phyloP scores from a whole-genome alignment of 2,888 invertebrate species.

The Seira ritae region DNA sequence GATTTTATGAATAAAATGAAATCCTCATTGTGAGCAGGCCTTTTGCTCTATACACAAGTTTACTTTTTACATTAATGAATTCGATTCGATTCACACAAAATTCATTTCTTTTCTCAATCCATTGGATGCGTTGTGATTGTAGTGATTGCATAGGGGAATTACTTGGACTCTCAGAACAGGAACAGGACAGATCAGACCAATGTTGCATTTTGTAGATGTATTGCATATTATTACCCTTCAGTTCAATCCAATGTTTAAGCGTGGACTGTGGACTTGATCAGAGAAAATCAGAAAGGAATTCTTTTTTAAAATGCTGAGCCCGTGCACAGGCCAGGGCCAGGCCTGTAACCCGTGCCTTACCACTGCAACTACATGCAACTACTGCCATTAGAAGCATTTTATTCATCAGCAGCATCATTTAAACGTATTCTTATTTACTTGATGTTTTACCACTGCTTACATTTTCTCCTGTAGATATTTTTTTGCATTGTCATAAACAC shows the following conservation, averaged over 20 bases:
- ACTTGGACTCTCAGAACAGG: too few species aligned
- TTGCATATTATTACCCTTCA: too few species aligned
- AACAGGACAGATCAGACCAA: too few species aligned
- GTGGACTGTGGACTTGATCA: background rate
- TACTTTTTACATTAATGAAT: constrained; percentile 58
- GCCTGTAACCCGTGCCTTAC: too few species aligned
- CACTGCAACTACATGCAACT: too few species aligned
- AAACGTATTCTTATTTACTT: background rate
- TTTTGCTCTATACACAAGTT: constrained; percentile 23
- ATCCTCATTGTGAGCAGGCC: constrained; percentile 19
- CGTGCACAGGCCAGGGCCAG: background rate
- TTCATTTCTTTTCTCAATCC: constrained; percentile 33
- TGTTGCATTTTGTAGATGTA: too few species aligned
- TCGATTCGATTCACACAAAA: constrained; percentile 59
- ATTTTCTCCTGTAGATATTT: background rate
- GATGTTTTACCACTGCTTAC: background rate
- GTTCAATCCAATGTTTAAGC: too few species aligned
- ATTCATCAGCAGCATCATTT: background rate
- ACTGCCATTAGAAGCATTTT: too few species aligned
- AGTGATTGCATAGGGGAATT: constrained; percentile 31
- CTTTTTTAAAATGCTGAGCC: background rate
- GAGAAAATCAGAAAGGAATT: background rate
- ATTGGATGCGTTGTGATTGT: constrained; percentile 38
- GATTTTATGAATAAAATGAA: constrained; percentile 53
- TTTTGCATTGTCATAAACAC: constrained; percentile 1